phyloP scores from a whole-genome alignment of 2,113 vertebrate genomes.

The Scalopus aquaticus region DNA sequence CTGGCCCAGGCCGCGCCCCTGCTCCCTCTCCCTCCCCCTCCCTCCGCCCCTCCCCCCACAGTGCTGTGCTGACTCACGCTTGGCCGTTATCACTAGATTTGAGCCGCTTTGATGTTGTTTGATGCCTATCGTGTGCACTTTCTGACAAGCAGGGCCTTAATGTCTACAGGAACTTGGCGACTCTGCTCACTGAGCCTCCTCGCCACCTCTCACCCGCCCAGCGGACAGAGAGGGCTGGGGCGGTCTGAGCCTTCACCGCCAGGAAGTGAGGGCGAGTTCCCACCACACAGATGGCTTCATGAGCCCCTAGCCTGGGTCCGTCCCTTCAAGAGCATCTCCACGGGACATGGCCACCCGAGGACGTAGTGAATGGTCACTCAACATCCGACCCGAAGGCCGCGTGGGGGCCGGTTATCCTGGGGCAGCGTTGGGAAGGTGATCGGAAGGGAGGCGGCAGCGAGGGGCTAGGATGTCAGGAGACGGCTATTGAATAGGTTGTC shows the following conservation, averaged over 20 bases:
- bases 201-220: too few relatives aligned
- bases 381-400: too few relatives aligned
- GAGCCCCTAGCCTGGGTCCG: not conserved
- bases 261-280: too few relatives aligned
- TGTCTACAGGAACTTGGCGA: too few relatives aligned
- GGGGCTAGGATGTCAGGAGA: too few relatives aligned
- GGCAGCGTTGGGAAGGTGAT: not conserved
- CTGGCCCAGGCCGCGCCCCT: too few relatives aligned
- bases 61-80: fast-evolving
- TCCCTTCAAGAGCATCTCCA: not conserved
- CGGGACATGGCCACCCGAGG: not conserved
- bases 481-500: too few relatives aligned
- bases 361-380: fast-evolving
- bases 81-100: not conserved
- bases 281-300: fast-evolving
- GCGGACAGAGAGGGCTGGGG: not conserved
- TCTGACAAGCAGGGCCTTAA: not conserved
- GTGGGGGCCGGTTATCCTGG: not conserved
- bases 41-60: too few relatives aligned
- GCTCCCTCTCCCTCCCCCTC: too few relatives aligned
- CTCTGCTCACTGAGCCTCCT: too few relatives aligned
- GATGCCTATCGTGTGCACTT: not conserved
- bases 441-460: not conserved
- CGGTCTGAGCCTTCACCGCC: not conserved
- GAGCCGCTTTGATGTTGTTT: not conserved